Percentiles rank a stretch among this genome's conserved stretches.
These are phyloP conservation scores for Paramuricea clavata DNA, from an alignment of 92 coral and sea anemone species.

Conservation along the genomic window DNA sequence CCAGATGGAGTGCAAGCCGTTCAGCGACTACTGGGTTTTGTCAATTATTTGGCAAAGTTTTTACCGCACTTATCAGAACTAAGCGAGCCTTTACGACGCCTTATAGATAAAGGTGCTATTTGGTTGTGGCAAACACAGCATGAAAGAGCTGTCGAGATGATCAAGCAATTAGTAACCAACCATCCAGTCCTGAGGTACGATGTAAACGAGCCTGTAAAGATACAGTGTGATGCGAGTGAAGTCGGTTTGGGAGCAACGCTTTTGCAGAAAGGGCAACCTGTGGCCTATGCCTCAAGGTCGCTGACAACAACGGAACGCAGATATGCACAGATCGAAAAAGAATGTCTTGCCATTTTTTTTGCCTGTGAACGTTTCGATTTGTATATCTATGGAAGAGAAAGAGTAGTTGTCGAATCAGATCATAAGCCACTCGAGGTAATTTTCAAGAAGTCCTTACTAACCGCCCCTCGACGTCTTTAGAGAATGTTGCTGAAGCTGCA, in stretches of 20 bases:
- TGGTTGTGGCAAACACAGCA: slow-evolving; percentile 15
- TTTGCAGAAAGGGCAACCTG: slow-evolving; percentile 33
- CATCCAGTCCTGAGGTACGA: slow-evolving; percentile 31
- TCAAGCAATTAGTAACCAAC: slow-evolving; percentile 8
- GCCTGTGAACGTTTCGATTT: slow-evolving; percentile 26
- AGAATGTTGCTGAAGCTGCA: too few species aligned
- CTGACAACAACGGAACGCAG: slow-evolving; percentile 53
- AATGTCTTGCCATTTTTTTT: slow-evolving; percentile 36
- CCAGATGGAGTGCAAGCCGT: too few species aligned
- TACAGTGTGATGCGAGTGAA: neutral
- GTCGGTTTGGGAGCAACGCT: slow-evolving; percentile 6
- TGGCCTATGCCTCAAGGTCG: slow-evolving; percentile 45
- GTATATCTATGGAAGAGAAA: neutral
- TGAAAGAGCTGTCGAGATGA: neutral
- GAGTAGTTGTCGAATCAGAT: too few species aligned
- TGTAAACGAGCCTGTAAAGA: slow-evolving; percentile 14
- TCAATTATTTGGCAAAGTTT: slow-evolving; percentile 17
- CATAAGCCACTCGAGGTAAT: too few species aligned
- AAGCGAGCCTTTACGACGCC: neutral
- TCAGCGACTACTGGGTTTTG: too few species aligned
- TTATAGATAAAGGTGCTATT: neutral
- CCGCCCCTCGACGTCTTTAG: too few species aligned
- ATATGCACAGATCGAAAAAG: slow-evolving; percentile 60
- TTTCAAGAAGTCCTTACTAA: too few species aligned
- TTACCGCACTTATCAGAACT: neutral